Evolutionary conservation across 1,140 invertebrate genomes (phyloP).

Genomic region (Musca domestica): DNA sequence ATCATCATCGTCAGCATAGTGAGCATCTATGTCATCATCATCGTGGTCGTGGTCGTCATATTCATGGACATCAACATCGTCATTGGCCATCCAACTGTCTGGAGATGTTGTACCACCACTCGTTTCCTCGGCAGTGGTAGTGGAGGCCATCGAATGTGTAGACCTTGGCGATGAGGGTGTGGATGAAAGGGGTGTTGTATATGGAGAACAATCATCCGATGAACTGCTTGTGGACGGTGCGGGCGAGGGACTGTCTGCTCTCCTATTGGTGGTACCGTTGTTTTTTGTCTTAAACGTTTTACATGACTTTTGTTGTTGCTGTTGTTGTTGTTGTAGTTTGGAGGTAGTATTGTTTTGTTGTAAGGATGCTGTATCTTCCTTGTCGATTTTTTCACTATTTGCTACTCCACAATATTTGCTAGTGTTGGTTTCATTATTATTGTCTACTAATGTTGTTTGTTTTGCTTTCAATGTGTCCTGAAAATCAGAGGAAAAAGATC

Average conservation of each 20-base stretch:
- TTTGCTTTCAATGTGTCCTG: conserved; percentile 7
- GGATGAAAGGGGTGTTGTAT: conserved; percentile 36
- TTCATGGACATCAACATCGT: conserved; percentile 32
- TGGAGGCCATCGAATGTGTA: conserved; percentile 46
- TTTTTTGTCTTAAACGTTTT: conserved; percentile 15
- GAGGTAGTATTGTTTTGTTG: conserved; percentile 14
- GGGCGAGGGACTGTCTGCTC: conserved; percentile 7
- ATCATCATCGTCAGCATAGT: conserved; percentile 13
- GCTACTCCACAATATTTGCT: conserved; percentile 25
- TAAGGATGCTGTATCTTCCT: background rate
- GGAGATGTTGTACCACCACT: conserved; percentile 43
- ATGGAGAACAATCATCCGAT: conserved; percentile 38
- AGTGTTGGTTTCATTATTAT: conserved; percentile 26
- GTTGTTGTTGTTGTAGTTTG: background rate
- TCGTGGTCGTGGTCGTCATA: conserved; percentile 38
- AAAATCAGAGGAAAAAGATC: background rate
- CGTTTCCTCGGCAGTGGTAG: conserved; percentile 32
- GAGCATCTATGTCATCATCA: conserved; percentile 35
- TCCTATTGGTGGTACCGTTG: background rate
- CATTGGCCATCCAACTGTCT: conserved; percentile 47
- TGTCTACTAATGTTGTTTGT: background rate
- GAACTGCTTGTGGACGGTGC: conserved; percentile 18
- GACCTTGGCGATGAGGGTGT: conserved; percentile 44
- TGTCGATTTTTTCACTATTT: conserved; percentile 21
- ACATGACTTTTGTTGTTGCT: conserved; percentile 13